A percentile compares a stretch with the other conserved stretches of the same genome.
Conservation (phyloP, 2,797 vertebrate genomes). For the Centropyge bicolor region DNA sequence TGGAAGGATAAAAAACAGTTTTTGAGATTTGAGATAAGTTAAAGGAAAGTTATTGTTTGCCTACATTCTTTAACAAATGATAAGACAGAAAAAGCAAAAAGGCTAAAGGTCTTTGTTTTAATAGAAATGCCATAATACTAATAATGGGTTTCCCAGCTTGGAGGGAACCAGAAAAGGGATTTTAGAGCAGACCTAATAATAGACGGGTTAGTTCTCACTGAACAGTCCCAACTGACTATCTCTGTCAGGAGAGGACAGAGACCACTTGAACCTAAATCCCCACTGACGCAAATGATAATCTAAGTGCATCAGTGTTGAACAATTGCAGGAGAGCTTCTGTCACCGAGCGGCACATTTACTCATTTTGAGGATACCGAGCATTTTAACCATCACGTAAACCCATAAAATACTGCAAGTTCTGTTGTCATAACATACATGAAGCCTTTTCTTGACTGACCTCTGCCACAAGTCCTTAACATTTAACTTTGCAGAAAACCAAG, state of each 20-base stretch:
- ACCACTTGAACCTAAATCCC: conserved; percentile 55
- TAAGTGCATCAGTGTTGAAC: conserved; percentile 8
- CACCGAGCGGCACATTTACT: conserved; percentile 16
- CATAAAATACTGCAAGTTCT: conserved; percentile 18
- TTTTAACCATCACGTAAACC: conserved; percentile 15
- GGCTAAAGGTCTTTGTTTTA: conserved; percentile 47
- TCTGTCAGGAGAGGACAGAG: conserved; percentile 44
- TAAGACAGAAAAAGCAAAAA: conserved; percentile 30
- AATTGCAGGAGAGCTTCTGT: conserved; percentile 9
- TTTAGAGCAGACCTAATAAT: conserved; percentile 70
- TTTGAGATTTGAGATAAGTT: conserved; percentile 17
- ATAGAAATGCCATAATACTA: conserved; percentile 45
- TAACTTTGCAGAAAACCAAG: conserved; percentile 36
- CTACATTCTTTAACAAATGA: conserved; percentile 51
- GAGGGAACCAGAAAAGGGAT: conserved; percentile 55
- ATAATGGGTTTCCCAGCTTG: conserved; percentile 58
- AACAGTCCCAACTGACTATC: conserved; percentile 61
- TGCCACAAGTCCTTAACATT: conserved; percentile 39
- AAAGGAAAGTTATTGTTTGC: conserved; percentile 42
- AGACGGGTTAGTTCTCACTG: conserved; percentile 62
- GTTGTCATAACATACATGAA: conserved; percentile 32
- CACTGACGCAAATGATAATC: conserved; percentile 34
- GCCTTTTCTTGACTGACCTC: conserved; percentile 15
- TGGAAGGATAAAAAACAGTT: conserved; percentile 39
- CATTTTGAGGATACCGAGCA: conserved; percentile 3